Evolutionary conservation across 2,113 vertebrate genomes (phyloP).

Genomic region (Pteropus alecto): DNA sequence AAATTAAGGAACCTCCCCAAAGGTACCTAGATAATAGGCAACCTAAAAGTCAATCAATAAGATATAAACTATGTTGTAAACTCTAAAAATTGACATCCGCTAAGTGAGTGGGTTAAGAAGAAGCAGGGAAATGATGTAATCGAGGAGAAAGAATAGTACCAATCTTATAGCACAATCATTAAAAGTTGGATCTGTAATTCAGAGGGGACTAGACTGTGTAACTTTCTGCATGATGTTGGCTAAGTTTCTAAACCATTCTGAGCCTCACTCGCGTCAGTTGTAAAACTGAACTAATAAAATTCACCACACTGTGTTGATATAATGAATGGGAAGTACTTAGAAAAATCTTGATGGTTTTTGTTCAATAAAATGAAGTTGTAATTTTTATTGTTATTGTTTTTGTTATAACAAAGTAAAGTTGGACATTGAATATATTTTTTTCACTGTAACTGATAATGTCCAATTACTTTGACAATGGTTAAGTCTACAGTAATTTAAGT

Average conservation of each 20-base stretch:
- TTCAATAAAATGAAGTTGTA: neutral
- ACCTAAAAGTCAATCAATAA: neutral
- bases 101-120: neutral
- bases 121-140: neutral
- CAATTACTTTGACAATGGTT: neutral
- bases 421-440: neutral
- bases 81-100: neutral
- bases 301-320: neutral
- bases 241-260: neutral
- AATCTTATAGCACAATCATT: neutral
- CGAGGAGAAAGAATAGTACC: neutral
- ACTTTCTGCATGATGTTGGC: neutral
- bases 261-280: neutral
- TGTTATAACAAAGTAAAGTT: neutral
- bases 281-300: neutral
- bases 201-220: neutral
- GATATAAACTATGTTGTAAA: neutral
- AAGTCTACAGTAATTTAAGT: neutral
- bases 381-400: neutral
- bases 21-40: neutral
- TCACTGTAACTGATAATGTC: neutral
- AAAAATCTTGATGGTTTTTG: neutral
- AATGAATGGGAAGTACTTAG: neutral
- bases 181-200: neutral
- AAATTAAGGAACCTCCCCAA: neutral